Evolutionary conservation across 2,113 vertebrate species (phyloP).

Genomic region (Pelusios castaneus): DNA sequence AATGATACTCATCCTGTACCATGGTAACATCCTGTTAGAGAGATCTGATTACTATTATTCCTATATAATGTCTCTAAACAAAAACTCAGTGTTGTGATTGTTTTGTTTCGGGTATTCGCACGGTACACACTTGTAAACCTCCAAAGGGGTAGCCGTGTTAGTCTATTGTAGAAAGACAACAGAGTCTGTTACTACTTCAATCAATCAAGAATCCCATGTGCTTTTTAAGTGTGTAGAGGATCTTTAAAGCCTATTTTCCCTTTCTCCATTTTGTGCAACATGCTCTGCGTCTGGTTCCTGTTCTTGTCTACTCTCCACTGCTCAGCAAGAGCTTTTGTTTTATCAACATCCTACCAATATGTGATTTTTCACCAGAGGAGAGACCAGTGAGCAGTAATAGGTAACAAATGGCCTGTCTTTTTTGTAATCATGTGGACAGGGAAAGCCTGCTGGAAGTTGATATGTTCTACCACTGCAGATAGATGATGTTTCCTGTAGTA

Average conservation of each 20-base stretch:
- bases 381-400: background rate
- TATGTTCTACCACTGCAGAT: background rate
- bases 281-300: background rate
- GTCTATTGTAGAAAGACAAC: too few relatives aligned
- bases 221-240: background rate
- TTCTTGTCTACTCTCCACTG: background rate
- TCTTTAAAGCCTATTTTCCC: background rate
- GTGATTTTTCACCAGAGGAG: too few relatives aligned
- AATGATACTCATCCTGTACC: background rate
- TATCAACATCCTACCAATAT: accelerated
- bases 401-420: background rate
- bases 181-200: background rate
- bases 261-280: too few relatives aligned
- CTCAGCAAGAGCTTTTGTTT: background rate
- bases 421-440: background rate
- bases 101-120: background rate
- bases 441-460: background rate
- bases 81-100: background rate
- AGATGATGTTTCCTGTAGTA: too few relatives aligned
- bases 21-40: background rate
- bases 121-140: background rate
- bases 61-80: background rate
- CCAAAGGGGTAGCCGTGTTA: too few relatives aligned
- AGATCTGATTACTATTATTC: background rate
- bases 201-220: background rate